Evolutionary conservation across 2,797 vertebrate species (phyloP), one percentile per base, ranked within the genome.

Genomic region (Sarcoramphus papa): DNA sequence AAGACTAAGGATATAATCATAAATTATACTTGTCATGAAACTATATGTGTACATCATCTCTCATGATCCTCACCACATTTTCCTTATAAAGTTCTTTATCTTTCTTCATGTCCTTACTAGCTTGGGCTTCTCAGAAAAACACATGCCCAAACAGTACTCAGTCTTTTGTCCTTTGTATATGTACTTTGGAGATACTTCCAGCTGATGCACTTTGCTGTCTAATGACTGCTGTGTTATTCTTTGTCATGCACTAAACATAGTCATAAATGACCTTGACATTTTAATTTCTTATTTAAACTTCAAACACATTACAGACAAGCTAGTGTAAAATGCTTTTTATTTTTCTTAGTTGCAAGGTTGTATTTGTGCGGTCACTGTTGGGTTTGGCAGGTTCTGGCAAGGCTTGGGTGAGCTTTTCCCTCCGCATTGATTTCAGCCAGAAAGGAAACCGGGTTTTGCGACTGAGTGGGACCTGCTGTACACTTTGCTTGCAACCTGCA

Each of bases 31-130:
- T 79, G 35, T 88, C 7, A 1, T 75, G 21, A 63, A 89, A 27
- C 10, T 69, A 7, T 0, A 0, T 37, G 18, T 53, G 56, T 15
- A 40, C 6, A 2, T 57, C 10, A 4, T 33, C 9, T 68, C 7
- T 70, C 6, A 3, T 2, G 23, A 12, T 35, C 40, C 64, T 85
- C 30, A 51, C 23, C 12, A 19, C 4, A 3, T 83, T 91, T 93
- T 89, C n/a, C 31, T 74, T 43, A 37, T 17, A 7, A 45, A 91
- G 5, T 35, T 24, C 24, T 79, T 85, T 54, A 14, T 33, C 11
- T 62, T 56, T 41, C 9, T 91, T 74, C 19, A 14, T 17, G 17
- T 33, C 45, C 9, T 77, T 63, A 17, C 18, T 25, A 64, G 4
- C 33, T 19, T n/a, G 24, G 8, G 15, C 23, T 77, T 84, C 48